Evolutionary conservation across 2,888 invertebrate genomes (phyloP).

Genomic region (Tribolium freemani): DNA sequence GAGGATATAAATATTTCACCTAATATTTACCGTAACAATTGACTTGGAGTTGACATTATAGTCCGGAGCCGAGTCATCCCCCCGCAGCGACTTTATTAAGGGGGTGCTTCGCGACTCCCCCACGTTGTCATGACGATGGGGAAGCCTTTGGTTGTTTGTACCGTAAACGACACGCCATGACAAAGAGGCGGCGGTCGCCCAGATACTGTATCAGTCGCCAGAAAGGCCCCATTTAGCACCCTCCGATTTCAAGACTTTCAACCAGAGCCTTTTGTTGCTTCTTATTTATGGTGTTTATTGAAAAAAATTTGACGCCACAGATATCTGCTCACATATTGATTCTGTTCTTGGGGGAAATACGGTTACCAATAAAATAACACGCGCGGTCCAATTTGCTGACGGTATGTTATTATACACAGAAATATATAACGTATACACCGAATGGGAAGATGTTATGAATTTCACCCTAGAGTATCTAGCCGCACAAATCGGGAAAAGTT

Average conservation of each 20-base stretch:
- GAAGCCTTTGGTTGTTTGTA: constrained; percentile 51
- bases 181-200: constrained; percentile 40
- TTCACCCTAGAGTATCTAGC: neutral
- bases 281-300: constrained; percentile 31
- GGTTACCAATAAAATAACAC: constrained; percentile 31
- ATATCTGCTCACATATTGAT: constrained; percentile 27
- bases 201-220: constrained; percentile 28
- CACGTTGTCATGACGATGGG: constrained; percentile 57
- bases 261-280: constrained; percentile 16
- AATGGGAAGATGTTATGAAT: neutral
- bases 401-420: constrained; percentile 16
- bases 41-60: constrained; percentile 58
- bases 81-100: constrained; percentile 59
- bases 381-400: constrained; percentile 30
- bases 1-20: constrained; percentile 50
- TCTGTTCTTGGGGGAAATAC: constrained; percentile 28
- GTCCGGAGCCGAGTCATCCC: constrained; percentile 47
- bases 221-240: constrained; percentile 29
- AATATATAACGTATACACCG: constrained; percentile 14
- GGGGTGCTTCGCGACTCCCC: constrained; percentile 51
- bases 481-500: neutral
- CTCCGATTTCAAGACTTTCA: constrained; percentile 18
- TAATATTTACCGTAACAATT: constrained; percentile 58
- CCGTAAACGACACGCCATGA: constrained; percentile 42
- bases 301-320: constrained; percentile 30